Evolutionary conservation across 2,888 invertebrate genomes (phyloP).

Genomic region (Nezara viridula): DNA sequence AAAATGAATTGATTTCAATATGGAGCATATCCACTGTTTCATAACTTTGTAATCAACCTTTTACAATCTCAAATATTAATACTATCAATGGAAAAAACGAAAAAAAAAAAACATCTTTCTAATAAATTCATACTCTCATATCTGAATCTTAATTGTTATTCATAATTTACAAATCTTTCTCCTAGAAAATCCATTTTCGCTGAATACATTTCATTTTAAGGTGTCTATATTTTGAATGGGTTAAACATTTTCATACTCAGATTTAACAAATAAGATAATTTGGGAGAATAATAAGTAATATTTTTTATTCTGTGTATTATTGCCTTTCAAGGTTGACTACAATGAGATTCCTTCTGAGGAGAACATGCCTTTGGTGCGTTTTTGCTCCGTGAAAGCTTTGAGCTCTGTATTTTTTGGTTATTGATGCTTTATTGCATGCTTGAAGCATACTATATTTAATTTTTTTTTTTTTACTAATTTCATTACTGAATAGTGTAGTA

Average conservation of each 20-base stretch:
- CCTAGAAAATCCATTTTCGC: background rate
- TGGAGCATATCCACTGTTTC: background rate
- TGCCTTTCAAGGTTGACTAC: conserved; percentile 79
- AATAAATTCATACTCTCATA: background rate
- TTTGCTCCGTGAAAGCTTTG: conserved; percentile 56
- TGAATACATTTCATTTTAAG: background rate
- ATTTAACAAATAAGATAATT: conserved; percentile 33
- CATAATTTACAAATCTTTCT: background rate
- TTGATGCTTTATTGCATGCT: conserved; percentile 52
- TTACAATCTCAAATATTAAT: background rate
- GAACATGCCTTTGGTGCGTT: conserved; percentile 87
- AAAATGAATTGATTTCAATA: background rate
- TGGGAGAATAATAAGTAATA: conserved; percentile 49
- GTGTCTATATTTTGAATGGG: background rate
- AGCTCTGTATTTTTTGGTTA: conserved; percentile 39
- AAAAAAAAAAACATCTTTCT: background rate
- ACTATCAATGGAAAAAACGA: background rate
- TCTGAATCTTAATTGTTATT: background rate
- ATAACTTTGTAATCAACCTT: background rate
- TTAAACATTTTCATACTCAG: background rate
- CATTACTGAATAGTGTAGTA: conserved; percentile 20
- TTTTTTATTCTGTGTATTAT: conserved; percentile 69
- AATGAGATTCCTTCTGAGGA: conserved; percentile 90
- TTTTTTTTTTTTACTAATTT: background rate
- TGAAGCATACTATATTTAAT: conserved; percentile 16